Evolutionary conservation across 1,140 invertebrate genomes (phyloP).

Genomic region (Drosophila micromelanica): DNA sequence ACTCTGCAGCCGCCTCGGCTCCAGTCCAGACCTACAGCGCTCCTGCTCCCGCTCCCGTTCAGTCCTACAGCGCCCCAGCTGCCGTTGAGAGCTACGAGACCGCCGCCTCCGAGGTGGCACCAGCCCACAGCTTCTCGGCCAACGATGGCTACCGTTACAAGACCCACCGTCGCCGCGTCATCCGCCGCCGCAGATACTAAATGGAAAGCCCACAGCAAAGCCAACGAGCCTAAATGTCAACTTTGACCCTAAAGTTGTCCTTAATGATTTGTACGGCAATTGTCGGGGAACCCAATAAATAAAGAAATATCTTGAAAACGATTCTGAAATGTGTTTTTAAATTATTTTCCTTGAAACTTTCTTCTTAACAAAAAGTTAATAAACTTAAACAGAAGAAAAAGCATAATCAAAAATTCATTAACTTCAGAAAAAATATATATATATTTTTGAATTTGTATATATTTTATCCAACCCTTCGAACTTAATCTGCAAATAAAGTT

Average conservation of each 20-base stretch:
- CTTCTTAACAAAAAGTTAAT: not conserved
- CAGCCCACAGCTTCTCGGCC: constrained; percentile 61
- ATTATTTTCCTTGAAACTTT: not conserved
- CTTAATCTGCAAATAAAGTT: too few relatives aligned
- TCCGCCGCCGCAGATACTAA: constrained; percentile 71
- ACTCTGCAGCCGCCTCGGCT: constrained; percentile 54
- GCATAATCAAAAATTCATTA: not conserved
- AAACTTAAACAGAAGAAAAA: not conserved
- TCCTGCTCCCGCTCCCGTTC: constrained; percentile 48
- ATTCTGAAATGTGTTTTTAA: constrained; percentile 1
- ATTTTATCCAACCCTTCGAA: too few relatives aligned
- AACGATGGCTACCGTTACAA: constrained; percentile 71
- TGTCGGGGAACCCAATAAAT: constrained; percentile 58
- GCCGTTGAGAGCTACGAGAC: constrained; percentile 61
- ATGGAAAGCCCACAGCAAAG: constrained; percentile 31
- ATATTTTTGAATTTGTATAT: too few relatives aligned
- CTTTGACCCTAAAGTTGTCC: constrained; percentile 26
- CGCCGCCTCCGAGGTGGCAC: constrained; percentile 63
- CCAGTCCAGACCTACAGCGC: constrained; percentile 50
- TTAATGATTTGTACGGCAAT: constrained; percentile 37
- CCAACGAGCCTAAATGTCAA: constrained; percentile 21
- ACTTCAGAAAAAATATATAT: too few relatives aligned
- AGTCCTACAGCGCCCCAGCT: constrained; percentile 47
- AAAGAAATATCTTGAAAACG: constrained; percentile 38
- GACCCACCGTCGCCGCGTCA: constrained; percentile 68